Percentiles rank a stretch among this genome's conserved stretches.
Evolutionary conservation across 2,888 invertebrate genomes (phyloP).

Genomic region (Stenoptilia bipunctidactyla): DNA sequence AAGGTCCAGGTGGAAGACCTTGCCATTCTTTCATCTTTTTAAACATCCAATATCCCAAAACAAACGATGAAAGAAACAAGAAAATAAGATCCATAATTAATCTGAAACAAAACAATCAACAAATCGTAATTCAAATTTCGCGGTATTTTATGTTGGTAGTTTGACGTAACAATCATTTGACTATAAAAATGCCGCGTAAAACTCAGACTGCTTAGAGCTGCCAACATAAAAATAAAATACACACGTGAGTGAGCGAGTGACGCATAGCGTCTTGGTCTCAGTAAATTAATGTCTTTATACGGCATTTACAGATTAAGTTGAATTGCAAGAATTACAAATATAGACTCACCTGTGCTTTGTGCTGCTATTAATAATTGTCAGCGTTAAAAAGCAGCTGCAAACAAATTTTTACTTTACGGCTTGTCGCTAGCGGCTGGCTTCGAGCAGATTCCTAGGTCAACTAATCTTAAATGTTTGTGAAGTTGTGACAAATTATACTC

Average conservation of each 20-base stretch:
- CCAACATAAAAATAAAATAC: conserved; percentile 16
- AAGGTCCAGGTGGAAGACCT: conserved; percentile 81
- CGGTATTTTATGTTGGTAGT: background rate
- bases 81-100: conserved; percentile 35
- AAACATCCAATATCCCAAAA: conserved; percentile 39
- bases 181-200: conserved; percentile 2
- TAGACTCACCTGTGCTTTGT: conserved; percentile 18
- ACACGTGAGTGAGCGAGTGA: conserved; percentile 5
- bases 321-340: conserved; percentile 17
- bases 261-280: conserved; percentile 8
- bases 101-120: background rate
- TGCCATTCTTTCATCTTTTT: conserved; percentile 50
- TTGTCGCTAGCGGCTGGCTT: too few species aligned
- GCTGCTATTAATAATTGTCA: conserved; percentile 14
- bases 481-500: too few species aligned
- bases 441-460: too few species aligned
- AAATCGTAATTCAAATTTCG: too few species aligned
- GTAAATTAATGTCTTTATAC: conserved; percentile 7
- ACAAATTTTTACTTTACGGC: background rate
- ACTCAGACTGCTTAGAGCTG: conserved; percentile 8
- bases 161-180: background rate
- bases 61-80: conserved; percentile 32
- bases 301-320: conserved; percentile 12
- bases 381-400: conserved; percentile 9
- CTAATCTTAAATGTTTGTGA: too few species aligned